These are phyloP conservation scores for Myrmecophaga tridactyla DNA, from an alignment of 2,113 vertebrate genomes.

Conservation along the genomic window DNA sequence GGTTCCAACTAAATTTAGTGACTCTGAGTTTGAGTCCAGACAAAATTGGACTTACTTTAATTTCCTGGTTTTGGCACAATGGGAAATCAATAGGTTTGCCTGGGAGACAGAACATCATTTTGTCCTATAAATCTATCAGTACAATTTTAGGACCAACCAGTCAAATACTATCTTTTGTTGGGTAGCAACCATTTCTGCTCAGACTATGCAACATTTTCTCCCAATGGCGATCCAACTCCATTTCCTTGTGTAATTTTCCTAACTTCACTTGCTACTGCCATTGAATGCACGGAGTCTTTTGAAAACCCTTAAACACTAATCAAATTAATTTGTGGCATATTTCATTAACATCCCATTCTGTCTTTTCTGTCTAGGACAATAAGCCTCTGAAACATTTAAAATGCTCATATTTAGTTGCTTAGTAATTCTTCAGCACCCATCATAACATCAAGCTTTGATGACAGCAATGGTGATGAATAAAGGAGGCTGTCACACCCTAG, in stretches of 20 bases:
- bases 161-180: neutral
- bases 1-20: neutral
- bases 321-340: neutral
- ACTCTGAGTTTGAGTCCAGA: neutral
- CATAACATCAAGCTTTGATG: neutral
- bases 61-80: neutral
- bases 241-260: neutral
- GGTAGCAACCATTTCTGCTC: neutral
- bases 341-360: neutral
- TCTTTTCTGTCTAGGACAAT: neutral
- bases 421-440: neutral
- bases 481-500: neutral
- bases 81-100: neutral
- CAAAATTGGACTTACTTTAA: neutral
- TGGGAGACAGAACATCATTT: neutral
- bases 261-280: neutral
- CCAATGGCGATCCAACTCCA: neutral
- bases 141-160: neutral
- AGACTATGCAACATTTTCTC: neutral
- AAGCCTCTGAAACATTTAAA: neutral
- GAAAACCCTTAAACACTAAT: neutral
- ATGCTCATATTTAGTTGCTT: neutral
- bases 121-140: neutral
- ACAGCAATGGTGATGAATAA: neutral
- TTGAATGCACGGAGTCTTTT: neutral